Evolutionary conservation across 2,888 invertebrate species (phyloP).

Genomic region (Tiliacea aurago): DNA sequence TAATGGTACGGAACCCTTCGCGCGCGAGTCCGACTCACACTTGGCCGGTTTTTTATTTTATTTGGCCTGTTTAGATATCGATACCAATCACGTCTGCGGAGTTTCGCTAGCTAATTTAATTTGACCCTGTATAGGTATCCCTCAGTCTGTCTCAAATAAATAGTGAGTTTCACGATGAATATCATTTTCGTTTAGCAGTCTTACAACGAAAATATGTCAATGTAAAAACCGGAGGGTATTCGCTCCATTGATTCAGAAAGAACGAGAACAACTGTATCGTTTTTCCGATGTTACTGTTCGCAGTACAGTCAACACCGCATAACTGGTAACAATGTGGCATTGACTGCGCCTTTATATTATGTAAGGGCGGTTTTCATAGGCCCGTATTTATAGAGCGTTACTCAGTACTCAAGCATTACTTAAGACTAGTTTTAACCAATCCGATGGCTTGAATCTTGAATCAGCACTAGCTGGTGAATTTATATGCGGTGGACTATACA

Average conservation of each 20-base stretch:
- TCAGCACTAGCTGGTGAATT: too few species aligned
- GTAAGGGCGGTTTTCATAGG: not conserved
- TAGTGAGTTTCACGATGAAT: constrained; percentile 62
- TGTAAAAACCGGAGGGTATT: constrained; percentile 52
- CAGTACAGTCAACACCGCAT: constrained; percentile 1
- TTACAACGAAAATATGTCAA: constrained; percentile 58
- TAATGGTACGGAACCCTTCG: too few species aligned
- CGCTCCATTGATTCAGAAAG: constrained; percentile 58
- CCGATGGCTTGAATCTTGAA: too few species aligned
- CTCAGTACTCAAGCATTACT: too few species aligned
- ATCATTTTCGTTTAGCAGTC: constrained; percentile 59
- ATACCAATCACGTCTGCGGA: too few species aligned
- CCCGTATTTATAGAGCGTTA: too few species aligned
- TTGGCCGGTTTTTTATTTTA: too few species aligned
- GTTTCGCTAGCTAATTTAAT: too few species aligned
- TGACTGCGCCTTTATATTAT: not conserved
- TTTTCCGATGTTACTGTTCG: constrained; percentile 32
- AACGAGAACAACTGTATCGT: constrained; percentile 40
- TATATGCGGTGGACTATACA: not conserved
- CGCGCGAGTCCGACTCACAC: too few species aligned
- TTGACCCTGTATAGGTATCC: too few species aligned
- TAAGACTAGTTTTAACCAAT: too few species aligned
- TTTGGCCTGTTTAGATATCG: too few species aligned
- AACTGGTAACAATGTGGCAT: not conserved
- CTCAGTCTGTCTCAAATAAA: constrained; percentile 54